Conservation (phyloP, 2,797 vertebrate species). For the Bryconaethiops microstoma region DNA sequence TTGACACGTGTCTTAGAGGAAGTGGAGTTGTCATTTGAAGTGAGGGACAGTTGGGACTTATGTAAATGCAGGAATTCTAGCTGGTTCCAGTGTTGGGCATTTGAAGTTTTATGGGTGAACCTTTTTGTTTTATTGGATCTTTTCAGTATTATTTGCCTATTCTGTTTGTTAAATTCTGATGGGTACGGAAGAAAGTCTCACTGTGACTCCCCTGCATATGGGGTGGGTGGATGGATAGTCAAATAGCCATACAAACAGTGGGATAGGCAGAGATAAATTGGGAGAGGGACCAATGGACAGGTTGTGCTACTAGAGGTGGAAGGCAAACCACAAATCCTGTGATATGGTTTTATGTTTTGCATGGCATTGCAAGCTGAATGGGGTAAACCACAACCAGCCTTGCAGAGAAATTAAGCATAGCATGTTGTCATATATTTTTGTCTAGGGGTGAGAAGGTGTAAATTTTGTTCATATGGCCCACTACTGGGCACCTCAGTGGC, state of each 20-base stretch:
- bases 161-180: not conserved
- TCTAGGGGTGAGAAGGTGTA: not conserved
- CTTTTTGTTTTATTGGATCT: not conserved
- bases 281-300: no score
- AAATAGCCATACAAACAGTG: not conserved
- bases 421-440: no score
- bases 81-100: no score
- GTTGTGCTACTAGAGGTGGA: no score
- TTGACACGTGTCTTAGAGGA: not conserved
- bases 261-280: not conserved
- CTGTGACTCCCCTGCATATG: not conserved
- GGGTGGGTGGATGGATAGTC: not conserved
- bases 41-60: not conserved
- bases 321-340: no score
- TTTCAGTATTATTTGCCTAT: not conserved
- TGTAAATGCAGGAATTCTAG: no score
- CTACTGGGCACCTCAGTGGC: not conserved
- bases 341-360: no score
- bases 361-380: no score
- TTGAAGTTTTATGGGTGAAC: no score
- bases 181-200: not conserved
- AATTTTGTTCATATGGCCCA: not conserved
- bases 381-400: no score
- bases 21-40: slow-evolving; percentile 29
- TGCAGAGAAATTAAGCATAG: no score